Evolutionary conservation across 2,113 vertebrate genomes (phyloP), one percentile per base, ranked within the genome.

Genomic region (Columba livia): DNA sequence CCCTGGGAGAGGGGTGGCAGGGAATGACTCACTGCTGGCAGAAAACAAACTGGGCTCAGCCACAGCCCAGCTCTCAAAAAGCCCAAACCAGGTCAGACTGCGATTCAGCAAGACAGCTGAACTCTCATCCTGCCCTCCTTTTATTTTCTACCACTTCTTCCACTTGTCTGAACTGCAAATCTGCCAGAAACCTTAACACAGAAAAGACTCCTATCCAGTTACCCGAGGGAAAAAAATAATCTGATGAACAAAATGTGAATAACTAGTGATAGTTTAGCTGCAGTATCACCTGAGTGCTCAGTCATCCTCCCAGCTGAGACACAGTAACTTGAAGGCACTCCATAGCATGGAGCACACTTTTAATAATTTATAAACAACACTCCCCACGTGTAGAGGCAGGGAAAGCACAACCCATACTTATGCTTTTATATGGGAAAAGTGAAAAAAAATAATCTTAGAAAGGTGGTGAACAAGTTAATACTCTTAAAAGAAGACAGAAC

Each of bases 321-420:
- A 66, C 10, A 70, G 15, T 69, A 72, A 48, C 12, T 56, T 66
- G 7, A 60, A 80, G 47, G 34, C 14, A 44, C 29, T 80, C 32
- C 48, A 74, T 3, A 67, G 34, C n/a, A 42, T 19, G 6, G 3
- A 79, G 15, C 0, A 1, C 5, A 5, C 7, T 80, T 56, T 80
- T 47, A 40, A 24, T 29, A 20, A 77, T 36, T 70, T 36, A 16
- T 25, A 60, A 80, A 32, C 21, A n/a, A 36, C 12, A 42, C 0
- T 3, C 4, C 1, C 4, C 7, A n/a, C 0, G 0, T 9, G 26
- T 5, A 78, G 53, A 72, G 15, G 44, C 32, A 65, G 19, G 20
- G 24, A 84, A 71, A 92, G 42, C 29, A 77, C 36, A 66, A 26
- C 7, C 24, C 40, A 56, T 5, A 57, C 8, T 40, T 54, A 18